phyloP scores from a whole-genome alignment of 2,888 invertebrate genomes.

The Criorhina ranunculi region DNA sequence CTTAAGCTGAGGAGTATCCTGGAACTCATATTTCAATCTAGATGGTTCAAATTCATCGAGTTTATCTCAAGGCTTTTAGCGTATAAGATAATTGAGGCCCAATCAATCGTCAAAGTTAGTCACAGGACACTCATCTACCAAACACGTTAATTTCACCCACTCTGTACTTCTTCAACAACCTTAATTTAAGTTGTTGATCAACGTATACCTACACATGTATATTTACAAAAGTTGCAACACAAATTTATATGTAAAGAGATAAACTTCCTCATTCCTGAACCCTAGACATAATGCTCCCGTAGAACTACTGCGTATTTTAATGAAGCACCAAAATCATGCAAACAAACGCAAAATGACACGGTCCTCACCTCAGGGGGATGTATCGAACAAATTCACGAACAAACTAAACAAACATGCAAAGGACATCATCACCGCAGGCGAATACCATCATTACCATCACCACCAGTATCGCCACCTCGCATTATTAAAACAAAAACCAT shows the following conservation, averaged over 20 bases:
- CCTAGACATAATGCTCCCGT: conserved; percentile 16
- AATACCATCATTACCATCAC: conserved; percentile 30
- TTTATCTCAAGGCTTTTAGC: no score
- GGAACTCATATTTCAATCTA: no score
- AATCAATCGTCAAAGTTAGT: no score
- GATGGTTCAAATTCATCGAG: no score
- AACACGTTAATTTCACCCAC: no score
- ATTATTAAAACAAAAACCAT: conserved; percentile 74
- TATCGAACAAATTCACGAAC: conserved; percentile 72
- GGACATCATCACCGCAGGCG: conserved; percentile 66
- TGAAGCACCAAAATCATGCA: conserved; percentile 63
- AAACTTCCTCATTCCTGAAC: conserved; percentile 12
- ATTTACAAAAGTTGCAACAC: neutral
- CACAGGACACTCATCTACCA: no score
- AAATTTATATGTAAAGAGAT: conserved; percentile 8
- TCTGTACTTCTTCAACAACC: no score
- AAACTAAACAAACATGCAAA: conserved; percentile 70
- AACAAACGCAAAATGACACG: conserved; percentile 57
- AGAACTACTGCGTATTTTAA: conserved; percentile 51
- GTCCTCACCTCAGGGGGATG: conserved; percentile 60
- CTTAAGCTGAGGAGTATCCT: no score
- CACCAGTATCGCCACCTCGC: conserved; percentile 46
- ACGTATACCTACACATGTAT: neutral
- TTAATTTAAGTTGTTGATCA: no score
- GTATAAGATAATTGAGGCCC: no score